These are phyloP conservation scores for Rhinoderma darwinii DNA, from an alignment of 2,113 vertebrate genomes.

Conservation along the genomic window DNA sequence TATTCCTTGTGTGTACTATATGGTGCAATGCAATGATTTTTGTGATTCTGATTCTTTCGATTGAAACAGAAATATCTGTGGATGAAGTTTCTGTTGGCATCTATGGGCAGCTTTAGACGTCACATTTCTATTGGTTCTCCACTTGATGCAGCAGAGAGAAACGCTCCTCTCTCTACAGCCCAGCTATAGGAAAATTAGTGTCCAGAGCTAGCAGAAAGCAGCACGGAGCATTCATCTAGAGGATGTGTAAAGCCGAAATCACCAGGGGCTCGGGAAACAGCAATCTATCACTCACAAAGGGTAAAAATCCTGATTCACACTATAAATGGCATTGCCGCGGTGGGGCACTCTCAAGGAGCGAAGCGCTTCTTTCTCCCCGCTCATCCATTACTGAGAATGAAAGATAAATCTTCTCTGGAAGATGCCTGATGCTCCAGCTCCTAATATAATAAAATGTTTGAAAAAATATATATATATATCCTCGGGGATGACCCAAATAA, in stretches of 20 bases:
- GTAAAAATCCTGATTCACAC: slow-evolving; percentile 70
- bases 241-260: slow-evolving; percentile 26
- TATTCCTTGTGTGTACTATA: too few relatives aligned
- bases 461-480: neutral
- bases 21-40: neutral
- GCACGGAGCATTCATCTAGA: slow-evolving; percentile 25
- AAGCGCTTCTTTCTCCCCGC: neutral
- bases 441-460: slow-evolving; percentile 38
- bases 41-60: neutral
- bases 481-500: slow-evolving; percentile 17
- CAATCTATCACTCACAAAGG: slow-evolving; percentile 66
- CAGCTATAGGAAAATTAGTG: neutral
- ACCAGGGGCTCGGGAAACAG: slow-evolving; percentile 56
- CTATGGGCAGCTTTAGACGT: neutral
- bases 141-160: neutral
- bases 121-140: neutral
- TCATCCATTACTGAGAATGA: slow-evolving; percentile 35
- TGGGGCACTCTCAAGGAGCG: neutral
- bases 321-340: slow-evolving; percentile 63
- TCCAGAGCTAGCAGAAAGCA: neutral
- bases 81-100: neutral
- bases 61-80: neutral
- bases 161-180: neutral
- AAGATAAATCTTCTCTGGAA: neutral
- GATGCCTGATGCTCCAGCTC: neutral